phyloP scores from a whole-genome alignment of 2,113 vertebrate species.

The Antechinus stuartii region DNA sequence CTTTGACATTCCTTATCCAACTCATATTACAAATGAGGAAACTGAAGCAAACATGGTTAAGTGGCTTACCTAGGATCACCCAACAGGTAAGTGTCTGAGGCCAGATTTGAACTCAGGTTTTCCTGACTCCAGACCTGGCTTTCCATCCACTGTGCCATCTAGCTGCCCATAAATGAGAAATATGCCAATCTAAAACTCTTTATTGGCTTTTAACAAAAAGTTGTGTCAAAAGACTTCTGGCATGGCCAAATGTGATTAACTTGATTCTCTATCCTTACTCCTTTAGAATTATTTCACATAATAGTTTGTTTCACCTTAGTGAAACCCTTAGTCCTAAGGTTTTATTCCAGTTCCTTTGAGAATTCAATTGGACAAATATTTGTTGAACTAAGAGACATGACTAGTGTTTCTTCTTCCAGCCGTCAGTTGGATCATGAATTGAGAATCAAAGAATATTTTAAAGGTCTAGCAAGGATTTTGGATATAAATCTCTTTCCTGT shows the following conservation, averaged over 20 bases:
- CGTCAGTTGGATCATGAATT: background rate
- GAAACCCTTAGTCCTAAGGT: background rate
- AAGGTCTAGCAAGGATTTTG: background rate
- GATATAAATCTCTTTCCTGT: background rate
- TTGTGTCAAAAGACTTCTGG: background rate
- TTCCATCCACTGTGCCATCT: too few species aligned
- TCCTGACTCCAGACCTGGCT: too few species aligned
- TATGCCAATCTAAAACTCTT: background rate
- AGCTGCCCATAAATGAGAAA: too few species aligned
- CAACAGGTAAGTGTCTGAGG: too few species aligned
- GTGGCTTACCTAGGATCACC: too few species aligned
- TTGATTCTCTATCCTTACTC: background rate
- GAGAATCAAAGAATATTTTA: background rate
- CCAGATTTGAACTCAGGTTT: too few species aligned
- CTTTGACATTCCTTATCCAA: too few species aligned
- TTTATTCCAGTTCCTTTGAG: background rate
- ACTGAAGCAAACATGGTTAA: too few species aligned
- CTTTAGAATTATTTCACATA: background rate
- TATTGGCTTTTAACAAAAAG: background rate
- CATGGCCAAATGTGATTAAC: accelerated
- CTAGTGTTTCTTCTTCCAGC: background rate
- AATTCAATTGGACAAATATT: background rate
- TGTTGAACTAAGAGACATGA: background rate
- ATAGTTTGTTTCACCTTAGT: background rate
- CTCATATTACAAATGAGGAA: too few species aligned